These are phyloP conservation scores for Gopherus flavomarginatus DNA, from an alignment of 2,113 vertebrate species.

Conservation along the genomic window DNA sequence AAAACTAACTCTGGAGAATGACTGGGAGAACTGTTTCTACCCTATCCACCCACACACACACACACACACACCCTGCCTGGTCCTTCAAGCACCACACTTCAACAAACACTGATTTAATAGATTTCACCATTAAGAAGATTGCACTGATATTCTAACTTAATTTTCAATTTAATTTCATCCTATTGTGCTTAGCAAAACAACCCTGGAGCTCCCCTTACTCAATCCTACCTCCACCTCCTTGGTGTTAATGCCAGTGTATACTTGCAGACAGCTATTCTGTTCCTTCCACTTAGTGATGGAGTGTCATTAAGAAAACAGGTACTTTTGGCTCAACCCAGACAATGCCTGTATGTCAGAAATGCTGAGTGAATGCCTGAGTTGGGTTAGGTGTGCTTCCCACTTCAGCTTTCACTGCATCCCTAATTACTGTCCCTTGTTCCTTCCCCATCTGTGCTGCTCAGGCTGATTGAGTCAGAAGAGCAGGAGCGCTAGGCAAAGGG, in stretches of 20 bases:
- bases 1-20: neutral
- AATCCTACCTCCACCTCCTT: neutral
- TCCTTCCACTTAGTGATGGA: neutral
- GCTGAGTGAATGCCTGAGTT: neutral
- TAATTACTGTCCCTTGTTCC: neutral
- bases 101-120: neutral
- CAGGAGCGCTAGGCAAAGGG: neutral
- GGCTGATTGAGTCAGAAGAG: neutral
- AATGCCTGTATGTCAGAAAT: neutral
- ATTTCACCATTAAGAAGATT: neutral
- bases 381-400: neutral
- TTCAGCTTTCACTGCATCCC: neutral
- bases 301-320: neutral
- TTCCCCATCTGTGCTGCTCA: neutral
- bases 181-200: neutral
- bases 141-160: neutral
- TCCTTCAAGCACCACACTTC: neutral
- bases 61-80: neutral
- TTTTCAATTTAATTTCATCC: neutral
- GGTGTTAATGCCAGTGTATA: neutral
- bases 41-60: neutral
- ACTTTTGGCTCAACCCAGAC: neutral
- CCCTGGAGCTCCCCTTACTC: neutral
- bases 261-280: neutral
- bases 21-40: accelerated